phyloP scores from a whole-genome alignment of 2,888 invertebrate genomes.

The Ariolimax columbianus region DNA sequence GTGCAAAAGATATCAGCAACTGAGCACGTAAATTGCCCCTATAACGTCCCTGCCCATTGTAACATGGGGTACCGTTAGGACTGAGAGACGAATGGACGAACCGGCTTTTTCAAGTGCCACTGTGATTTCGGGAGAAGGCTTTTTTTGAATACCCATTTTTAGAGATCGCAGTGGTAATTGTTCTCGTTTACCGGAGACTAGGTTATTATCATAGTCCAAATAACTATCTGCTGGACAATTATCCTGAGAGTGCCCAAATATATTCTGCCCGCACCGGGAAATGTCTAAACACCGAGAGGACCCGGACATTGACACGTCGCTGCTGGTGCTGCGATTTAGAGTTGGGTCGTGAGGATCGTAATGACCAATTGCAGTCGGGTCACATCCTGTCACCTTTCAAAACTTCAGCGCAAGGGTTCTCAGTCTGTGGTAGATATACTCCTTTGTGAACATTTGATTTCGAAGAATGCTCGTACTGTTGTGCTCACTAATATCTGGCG shows the following conservation, averaged over 20 bases:
- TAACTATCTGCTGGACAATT: not conserved
- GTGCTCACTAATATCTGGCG: too few relatives aligned
- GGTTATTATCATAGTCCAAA: slow-evolving; percentile 18
- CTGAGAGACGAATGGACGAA: not conserved
- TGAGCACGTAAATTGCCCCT: slow-evolving; percentile 41
- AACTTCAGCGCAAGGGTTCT: not conserved
- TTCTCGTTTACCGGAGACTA: not conserved
- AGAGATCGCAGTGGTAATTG: not conserved
- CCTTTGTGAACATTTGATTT: too few relatives aligned
- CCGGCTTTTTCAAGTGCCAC: not conserved
- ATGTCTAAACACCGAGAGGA: not conserved
- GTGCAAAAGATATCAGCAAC: slow-evolving; percentile 24
- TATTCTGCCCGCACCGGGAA: slow-evolving; percentile 2
- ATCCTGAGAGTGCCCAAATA: slow-evolving; percentile 2
- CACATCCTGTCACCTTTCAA: not conserved
- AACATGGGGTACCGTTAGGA: slow-evolving; percentile 4
- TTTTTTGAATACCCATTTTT: slow-evolving; percentile 24
- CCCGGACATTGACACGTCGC: not conserved
- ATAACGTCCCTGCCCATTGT: slow-evolving; percentile 29
- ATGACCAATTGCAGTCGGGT: not conserved
- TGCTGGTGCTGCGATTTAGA: not conserved
- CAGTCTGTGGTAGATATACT: too few relatives aligned
- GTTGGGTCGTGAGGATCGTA: not conserved
- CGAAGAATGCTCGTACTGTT: too few relatives aligned
- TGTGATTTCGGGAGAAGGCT: not conserved